Evolutionary conservation across 1,140 invertebrate genomes (phyloP).

Genomic region (Aphelenchoides avenae): DNA sequence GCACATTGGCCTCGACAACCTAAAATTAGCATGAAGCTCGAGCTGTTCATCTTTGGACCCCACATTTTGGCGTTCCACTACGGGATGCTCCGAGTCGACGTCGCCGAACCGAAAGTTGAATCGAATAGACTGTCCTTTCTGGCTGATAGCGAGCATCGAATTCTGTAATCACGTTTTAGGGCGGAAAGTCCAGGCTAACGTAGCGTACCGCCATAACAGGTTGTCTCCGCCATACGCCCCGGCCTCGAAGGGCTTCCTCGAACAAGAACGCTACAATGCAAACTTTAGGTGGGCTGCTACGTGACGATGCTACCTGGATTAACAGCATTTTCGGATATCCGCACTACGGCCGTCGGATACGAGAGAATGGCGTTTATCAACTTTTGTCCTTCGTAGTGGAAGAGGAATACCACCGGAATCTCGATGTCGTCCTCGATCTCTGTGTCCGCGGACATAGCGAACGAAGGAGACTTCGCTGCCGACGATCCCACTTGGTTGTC

Average conservation of each 20-base stretch:
- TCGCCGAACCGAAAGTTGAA: slow-evolving; percentile 22
- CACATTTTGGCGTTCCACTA: slow-evolving; percentile 14
- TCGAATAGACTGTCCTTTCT: slow-evolving; percentile 4
- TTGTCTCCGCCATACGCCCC: slow-evolving; percentile 7
- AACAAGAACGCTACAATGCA: slow-evolving; percentile 16
- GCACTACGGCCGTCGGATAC: slow-evolving; percentile 20
- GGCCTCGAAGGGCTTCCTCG: slow-evolving; percentile 16
- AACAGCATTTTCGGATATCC: slow-evolving; percentile 17
- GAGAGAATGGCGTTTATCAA: slow-evolving; percentile 63
- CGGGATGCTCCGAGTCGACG: background rate
- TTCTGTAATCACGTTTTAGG: slow-evolving; percentile 25
- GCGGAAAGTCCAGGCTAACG: background rate
- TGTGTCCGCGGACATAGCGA: slow-evolving; percentile 83
- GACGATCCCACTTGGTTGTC: slow-evolving; percentile 77
- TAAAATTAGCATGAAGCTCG: slow-evolving; percentile 8
- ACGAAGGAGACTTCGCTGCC: slow-evolving; percentile 73
- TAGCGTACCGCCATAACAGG: background rate
- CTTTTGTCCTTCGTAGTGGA: slow-evolving; percentile 71
- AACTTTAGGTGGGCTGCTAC: background rate
- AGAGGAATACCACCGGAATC: slow-evolving; percentile 86
- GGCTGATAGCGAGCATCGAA: slow-evolving; percentile 21
- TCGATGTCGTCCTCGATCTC: slow-evolving; percentile 73
- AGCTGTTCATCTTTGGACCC: background rate
- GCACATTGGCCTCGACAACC: slow-evolving; percentile 24
- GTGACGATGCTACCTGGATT: slow-evolving; percentile 8